Conservation (phyloP, 2,797 vertebrate genomes). For the Enteromius afrohamiltoni region DNA sequence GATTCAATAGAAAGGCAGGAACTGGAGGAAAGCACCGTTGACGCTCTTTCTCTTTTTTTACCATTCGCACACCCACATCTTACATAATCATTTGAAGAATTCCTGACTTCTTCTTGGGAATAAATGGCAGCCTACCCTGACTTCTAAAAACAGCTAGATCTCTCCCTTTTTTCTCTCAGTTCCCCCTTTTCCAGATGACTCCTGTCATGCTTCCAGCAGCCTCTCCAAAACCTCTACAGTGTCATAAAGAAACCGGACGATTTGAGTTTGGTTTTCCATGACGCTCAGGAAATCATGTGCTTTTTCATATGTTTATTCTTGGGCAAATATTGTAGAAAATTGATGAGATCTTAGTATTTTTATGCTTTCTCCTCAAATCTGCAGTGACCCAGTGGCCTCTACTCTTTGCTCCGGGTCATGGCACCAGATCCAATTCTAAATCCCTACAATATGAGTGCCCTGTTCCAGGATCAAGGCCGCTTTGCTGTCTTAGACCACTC, state of each 20-base stretch:
- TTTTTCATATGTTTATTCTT: conserved; percentile 29
- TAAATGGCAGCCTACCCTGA: conserved; percentile 34
- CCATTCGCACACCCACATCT: conserved; percentile 27
- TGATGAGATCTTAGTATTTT: conserved; percentile 15
- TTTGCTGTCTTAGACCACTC: neutral
- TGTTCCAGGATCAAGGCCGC: conserved; percentile 20
- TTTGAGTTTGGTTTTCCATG: conserved; percentile 18
- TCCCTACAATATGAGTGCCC: conserved; percentile 36
- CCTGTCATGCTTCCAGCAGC: conserved; percentile 21
- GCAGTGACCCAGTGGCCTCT: conserved; percentile 8
- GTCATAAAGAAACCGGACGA: neutral
- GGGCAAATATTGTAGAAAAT: conserved; percentile 5
- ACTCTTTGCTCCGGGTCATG: conserved; percentile 26
- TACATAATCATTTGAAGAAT: conserved; percentile 47
- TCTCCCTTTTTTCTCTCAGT: conserved; percentile 22
- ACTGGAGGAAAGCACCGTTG: conserved; percentile 2
- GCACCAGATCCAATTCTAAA: conserved; percentile 41
- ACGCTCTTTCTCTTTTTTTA: neutral
- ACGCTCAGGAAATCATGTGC: conserved; percentile 16
- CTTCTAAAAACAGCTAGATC: conserved; percentile 44
- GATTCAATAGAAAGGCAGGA: neutral
- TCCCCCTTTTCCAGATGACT: conserved; percentile 34
- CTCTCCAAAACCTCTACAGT: conserved; percentile 26
- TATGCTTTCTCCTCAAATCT: conserved; percentile 8
- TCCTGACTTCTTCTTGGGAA: conserved; percentile 9